Percentiles rank a stretch among this genome's conserved stretches.
phyloP scores from a whole-genome alignment of 2,797 vertebrate species.

The Etheostoma nigrum region DNA sequence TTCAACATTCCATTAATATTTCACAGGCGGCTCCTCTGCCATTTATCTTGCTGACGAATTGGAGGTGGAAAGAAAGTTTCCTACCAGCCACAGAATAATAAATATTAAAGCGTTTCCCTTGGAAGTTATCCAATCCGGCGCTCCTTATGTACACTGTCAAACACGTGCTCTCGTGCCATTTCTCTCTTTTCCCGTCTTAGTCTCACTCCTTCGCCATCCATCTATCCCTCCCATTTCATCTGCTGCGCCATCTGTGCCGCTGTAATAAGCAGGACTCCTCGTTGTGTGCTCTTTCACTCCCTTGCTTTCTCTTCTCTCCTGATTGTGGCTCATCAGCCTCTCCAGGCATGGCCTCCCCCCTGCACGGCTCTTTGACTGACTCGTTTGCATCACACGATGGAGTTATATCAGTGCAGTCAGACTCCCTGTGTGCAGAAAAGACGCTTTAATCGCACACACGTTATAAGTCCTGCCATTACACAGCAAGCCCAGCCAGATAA shows the following conservation, averaged over 20 bases:
- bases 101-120: conserved; percentile 76
- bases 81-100: conserved; percentile 70
- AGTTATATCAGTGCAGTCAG: conserved; percentile 1
- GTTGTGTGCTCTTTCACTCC: conserved; percentile 54
- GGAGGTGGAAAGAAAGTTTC: conserved; percentile 62
- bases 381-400: conserved; percentile 46
- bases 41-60: conserved; percentile 72
- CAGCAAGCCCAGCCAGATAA: conserved; percentile 31
- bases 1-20: conserved; percentile 74
- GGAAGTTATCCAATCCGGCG: conserved; percentile 59
- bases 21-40: conserved; percentile 58
- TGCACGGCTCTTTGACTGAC: conserved; percentile 54
- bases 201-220: conserved; percentile 62
- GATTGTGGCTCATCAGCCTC: conserved; percentile 40
- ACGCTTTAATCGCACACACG: conserved; percentile 17
- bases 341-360: conserved; percentile 42
- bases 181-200: conserved; percentile 50
- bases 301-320: conserved; percentile 45
- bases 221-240: conserved; percentile 76
- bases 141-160: conserved; percentile 75
- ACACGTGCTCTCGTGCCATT: conserved; percentile 52
- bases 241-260: conserved; percentile 83
- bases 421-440: conserved; percentile 20
- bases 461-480: conserved; percentile 7
- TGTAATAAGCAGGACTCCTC: conserved; percentile 69